Evolutionary conservation across 2,113 vertebrate species (phyloP).

Genomic region (Nettapus auritus): DNA sequence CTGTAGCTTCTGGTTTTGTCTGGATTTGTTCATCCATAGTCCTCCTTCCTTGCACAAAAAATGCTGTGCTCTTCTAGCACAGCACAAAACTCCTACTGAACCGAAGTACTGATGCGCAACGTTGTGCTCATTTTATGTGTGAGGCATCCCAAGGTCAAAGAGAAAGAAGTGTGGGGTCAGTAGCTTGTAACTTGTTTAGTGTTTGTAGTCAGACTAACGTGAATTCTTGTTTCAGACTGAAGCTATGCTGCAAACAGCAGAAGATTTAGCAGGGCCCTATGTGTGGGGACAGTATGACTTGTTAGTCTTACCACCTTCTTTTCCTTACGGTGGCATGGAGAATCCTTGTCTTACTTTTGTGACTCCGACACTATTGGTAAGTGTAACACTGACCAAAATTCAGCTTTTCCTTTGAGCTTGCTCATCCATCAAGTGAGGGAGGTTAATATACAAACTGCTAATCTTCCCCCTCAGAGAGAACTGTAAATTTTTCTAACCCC

Average conservation of each 20-base stretch:
- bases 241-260: constrained; percentile 91
- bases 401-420: background rate
- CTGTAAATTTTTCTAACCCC: background rate
- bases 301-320: constrained; percentile 93
- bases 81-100: background rate
- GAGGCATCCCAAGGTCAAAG: background rate
- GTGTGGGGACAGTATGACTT: constrained; percentile 97
- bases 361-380: constrained; percentile 93
- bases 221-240: constrained; percentile 84
- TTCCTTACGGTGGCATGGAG: constrained; percentile 98
- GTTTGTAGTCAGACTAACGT: background rate
- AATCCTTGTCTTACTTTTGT: constrained; percentile 97
- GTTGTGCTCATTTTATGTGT: background rate
- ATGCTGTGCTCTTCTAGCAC: background rate
- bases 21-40: background rate
- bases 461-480: background rate
- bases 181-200: background rate
- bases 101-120: background rate
- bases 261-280: constrained; percentile 91
- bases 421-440: background rate
- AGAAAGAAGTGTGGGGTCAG: background rate
- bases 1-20: background rate
- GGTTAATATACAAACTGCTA: background rate
- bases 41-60: background rate
- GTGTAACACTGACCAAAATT: background rate